Base-by-base conservation (phyloP, 1,140 invertebrate genomes). In the Papilio xuthus region DNA sequence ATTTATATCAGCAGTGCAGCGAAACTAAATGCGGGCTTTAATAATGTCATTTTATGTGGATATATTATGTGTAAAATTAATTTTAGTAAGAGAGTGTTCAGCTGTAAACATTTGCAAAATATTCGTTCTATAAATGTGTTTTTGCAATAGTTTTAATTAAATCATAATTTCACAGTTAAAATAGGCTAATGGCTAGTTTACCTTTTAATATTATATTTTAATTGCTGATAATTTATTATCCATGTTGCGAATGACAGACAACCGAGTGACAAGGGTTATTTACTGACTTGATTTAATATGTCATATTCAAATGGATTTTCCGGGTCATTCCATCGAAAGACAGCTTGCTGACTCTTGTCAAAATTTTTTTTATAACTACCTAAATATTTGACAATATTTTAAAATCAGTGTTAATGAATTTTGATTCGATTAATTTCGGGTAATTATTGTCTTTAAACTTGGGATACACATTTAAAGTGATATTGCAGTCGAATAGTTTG, bases 1-100 rank as follows among this genome's bases (percentile, higher is more conserved):
- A 63, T 63, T 63, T 63, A 63, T 63, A 63, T 63, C 60, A 63
- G 60, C 26, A 63, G 60, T 63, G 60, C 60, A 63, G 23, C 26
- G 26, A 28, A 63, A 63, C 23, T 63, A 63, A 63, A 63, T 63
- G 60, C 60, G 23, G 23, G 60, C 60, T 63, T 60, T 13, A 63
- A 63, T 63, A 63, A 28, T 63, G 26, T 63, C 60, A 63, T 63
- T 28, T 63, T 13, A 63, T 63, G 56, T 26, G 26, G 23, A 60
- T 60, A 60, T 26, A 60, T n/a, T 53, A n/a, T 60, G 56, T 60
- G 23, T 26, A 26, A 60, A 60, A 60, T 63, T 63, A 63, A 63
- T 63, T 63, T 28, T 3, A 28, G 60, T 63, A 63, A 63, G 26
- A 28, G 60, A 23, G 60, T 63, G 26, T 63, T 28, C 12, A 63